A percentile compares a stretch with the other conserved stretches of the same genome.
phyloP scores from a whole-genome alignment of 2,113 vertebrate genomes.

The Pseudorasbora parva region DNA sequence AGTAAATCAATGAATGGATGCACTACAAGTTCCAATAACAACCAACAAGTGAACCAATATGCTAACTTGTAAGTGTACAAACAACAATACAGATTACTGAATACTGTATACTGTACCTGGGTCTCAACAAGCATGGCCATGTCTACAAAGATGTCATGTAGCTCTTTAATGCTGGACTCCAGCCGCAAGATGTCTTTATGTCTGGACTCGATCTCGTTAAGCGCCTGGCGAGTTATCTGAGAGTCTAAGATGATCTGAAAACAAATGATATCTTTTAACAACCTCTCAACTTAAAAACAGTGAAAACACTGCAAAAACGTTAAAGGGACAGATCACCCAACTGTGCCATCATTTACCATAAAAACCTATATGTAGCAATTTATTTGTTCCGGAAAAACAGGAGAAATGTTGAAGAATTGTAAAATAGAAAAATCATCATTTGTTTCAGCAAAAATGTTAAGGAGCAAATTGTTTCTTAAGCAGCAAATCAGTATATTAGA shows the following conservation, averaged over 20 bases:
- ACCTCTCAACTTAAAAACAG: not conserved
- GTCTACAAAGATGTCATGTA: conserved; percentile 94
- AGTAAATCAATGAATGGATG: not conserved
- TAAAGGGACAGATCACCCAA: not conserved
- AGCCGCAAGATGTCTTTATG: conserved; percentile 94
- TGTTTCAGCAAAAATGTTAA: no score
- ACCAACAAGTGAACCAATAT: no score
- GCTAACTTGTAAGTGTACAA: not conserved
- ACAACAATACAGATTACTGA: not conserved
- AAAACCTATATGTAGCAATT: not conserved
- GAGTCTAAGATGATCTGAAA: conserved; percentile 94
- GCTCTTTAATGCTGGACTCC: conserved; percentile 91
- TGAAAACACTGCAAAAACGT: not conserved
- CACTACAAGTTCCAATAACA: not conserved
- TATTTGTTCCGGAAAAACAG: not conserved
- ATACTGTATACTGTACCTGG: conserved; percentile 78
- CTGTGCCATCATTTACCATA: not conserved
- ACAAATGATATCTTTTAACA: not conserved
- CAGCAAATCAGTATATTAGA: no score
- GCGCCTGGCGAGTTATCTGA: conserved; percentile 89
- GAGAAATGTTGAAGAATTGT: not conserved
- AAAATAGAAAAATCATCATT: no score
- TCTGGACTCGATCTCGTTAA: conserved; percentile 93
- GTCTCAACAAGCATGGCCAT: conserved; percentile 96
- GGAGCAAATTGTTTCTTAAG: no score